Percentiles rank a stretch among this genome's conserved stretches.
Conservation (phyloP, 30 jellyfish, hydroid and myxozoan genomes). For the Rhopilema esculentum region DNA sequence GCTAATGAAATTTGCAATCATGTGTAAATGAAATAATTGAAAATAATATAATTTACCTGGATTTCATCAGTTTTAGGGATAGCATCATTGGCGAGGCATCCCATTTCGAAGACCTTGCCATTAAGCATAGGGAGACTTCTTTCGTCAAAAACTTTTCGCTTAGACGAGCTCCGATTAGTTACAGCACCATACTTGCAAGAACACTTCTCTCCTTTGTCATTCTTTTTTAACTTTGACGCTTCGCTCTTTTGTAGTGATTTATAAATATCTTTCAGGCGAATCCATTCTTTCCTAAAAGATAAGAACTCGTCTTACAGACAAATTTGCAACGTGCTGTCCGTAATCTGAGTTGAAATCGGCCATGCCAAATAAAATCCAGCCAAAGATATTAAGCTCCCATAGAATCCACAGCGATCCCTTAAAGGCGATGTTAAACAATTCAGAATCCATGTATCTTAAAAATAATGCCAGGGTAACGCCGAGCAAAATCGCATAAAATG, state of each 20-base stretch:
- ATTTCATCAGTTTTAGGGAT: background rate
- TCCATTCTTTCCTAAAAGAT: constrained; percentile 21
- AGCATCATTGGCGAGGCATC: background rate
- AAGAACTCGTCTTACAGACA: background rate
- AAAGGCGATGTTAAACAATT: background rate
- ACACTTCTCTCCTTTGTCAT: background rate
- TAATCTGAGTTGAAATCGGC: background rate
- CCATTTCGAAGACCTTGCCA: background rate
- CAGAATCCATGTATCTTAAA: background rate
- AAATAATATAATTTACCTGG: background rate
- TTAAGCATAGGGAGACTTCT: background rate
- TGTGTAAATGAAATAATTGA: background rate
- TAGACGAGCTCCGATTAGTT: background rate
- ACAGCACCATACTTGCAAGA: background rate
- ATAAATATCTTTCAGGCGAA: constrained; percentile 16
- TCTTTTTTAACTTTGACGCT: constrained; percentile 1
- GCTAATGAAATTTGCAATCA: background rate
- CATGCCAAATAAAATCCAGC: background rate
- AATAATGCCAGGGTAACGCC: background rate
- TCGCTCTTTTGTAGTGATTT: constrained; percentile 3
- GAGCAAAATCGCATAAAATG: background rate
- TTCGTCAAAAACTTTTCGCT: background rate
- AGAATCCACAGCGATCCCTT: background rate
- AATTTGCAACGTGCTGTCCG: background rate
- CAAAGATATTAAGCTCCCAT: background rate